Evolutionary conservation across 2,888 invertebrate genomes (phyloP).

Genomic region (Sphaerophoria taeniata): DNA sequence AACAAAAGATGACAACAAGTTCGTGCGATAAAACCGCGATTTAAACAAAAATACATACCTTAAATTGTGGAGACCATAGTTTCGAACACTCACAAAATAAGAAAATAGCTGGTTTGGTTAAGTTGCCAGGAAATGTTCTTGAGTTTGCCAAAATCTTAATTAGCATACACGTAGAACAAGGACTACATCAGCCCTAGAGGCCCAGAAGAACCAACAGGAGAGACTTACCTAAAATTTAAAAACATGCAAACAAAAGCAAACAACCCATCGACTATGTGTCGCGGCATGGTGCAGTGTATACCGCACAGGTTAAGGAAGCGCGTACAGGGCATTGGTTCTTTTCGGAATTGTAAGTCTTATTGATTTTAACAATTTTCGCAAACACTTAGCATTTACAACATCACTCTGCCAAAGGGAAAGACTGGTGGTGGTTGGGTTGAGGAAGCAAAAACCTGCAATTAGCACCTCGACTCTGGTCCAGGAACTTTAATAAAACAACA

Average conservation of each 20-base stretch:
- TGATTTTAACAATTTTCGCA: conserved; percentile 73
- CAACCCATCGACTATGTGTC: neutral
- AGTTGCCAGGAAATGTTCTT: conserved; percentile 57
- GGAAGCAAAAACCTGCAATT: conserved; percentile 66
- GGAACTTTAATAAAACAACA: neutral
- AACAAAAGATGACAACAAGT: too few relatives aligned
- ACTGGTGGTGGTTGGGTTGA: conserved; percentile 36
- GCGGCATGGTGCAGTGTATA: neutral
- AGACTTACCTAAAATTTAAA: conserved; percentile 50
- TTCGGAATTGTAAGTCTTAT: conserved; percentile 61
- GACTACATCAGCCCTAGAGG: too few relatives aligned
- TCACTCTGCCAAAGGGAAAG: conserved; percentile 10
- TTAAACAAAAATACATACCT: conserved; percentile 49
- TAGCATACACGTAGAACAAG: conserved; percentile 47
- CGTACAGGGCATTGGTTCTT: conserved; percentile 35
- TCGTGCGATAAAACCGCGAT: too few relatives aligned
- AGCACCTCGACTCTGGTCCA: conserved; percentile 57
- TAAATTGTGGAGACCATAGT: neutral
- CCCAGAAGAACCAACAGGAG: conserved; percentile 23
- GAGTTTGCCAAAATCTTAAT: conserved; percentile 73
- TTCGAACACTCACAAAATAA: neutral
- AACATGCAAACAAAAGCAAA: conserved; percentile 1
- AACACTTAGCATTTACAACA: conserved; percentile 70
- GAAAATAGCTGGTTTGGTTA: neutral
- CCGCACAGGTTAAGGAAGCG: neutral